Evolutionary conservation across 2,888 invertebrate species (phyloP), one percentile per base, ranked within the genome.

Genomic region (Euplagia quadripunctaria): DNA sequence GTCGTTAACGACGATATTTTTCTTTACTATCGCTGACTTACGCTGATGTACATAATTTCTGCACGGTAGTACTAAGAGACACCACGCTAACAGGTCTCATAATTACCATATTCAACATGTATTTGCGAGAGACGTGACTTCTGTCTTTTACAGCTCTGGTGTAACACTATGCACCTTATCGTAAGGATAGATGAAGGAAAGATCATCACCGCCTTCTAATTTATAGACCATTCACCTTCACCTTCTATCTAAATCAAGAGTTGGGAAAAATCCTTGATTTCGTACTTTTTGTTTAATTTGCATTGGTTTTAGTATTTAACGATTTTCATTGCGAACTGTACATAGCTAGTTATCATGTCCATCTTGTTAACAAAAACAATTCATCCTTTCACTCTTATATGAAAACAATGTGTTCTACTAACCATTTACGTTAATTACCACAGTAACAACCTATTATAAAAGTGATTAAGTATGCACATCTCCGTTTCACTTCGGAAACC

Each of bases 401-500:
- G 17, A 66, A 46, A 11, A 49, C 51, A 51, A 66, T 66, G 14
- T 61, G 46, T n/a, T 58, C 43, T 66, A 51, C 31, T 14, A 68
- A 55, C 52, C 43, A 68, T 68, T 66, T 49, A 66, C n/a, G 12
- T 52, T 68, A 12, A 51, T 68, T 68, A 55, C 41, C 11, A 20
- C 52, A 14, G 8, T 52, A 61, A 52, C 31, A 61, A 41, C 42
- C 55, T 31, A 14, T 61, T 70, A 41, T 70, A 63, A 43, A 70
- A 63, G 63, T 49, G n/a, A 70, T 70, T 61, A 67, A 9, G 31
- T 20, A n/a, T 52, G n/a, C 16, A 31, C 51, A 70, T 52, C 65
- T 58, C 41, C 46, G 81, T 70, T 77, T 79, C 76, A 79, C 73
- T 76, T 78, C 74, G 79, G 75, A 70, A 69, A 80, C 67, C 68